Evolutionary conservation across 2,888 invertebrate genomes (phyloP), one percentile per base, ranked within the genome.

Genomic region (Athalia circularis): DNA sequence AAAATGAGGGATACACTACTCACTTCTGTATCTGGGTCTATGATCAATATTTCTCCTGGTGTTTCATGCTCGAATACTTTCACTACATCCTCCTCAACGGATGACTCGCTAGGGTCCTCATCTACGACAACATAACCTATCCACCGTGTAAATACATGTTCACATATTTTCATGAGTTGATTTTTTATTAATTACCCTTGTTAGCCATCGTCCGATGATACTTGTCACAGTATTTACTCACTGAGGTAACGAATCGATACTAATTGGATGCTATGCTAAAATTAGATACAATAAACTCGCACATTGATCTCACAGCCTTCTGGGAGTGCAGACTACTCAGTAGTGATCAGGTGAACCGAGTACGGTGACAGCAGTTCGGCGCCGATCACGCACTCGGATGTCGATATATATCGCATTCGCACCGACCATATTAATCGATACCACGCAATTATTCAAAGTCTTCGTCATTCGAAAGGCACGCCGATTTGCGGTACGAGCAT

Each of bases 1-100:
- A 68, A 68, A 29, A 57, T 47, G 57, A 48, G 65, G 75, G 64
- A 45, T 29, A 2, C 29, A 29, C 74, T 70, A 77, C 86, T 45
- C 82, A 90, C 90, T 80, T 92, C 91, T 0, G 94, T 93, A 50
- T 93, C 91, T 70, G 94, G 94, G 88, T 95, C 93, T 54, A 95
- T 92, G 54, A 94, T 91, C 64, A 94, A 91, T 67, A 95, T 92
- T 84, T 94, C 94, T 82, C 93, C 94, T 0, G 92, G 89, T 9
- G 91, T 91, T 65, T 85, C 84, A 72, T 85, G 82, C 29, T 89
- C 87, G 11, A 83, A 77, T 11, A 87, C 85, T 7, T 76, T 77
- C 61, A 80, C 82, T 68, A 85, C 85, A 50, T 82, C 86, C 75
- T 86, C 86, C 9, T 87, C 87, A 29, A 82, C 83, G 1, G 87